A percentile compares a stretch with the other conserved stretches of the same genome.
phyloP scores from a whole-genome alignment of 1,140 invertebrate genomes.

The Drosophila azteca region DNA sequence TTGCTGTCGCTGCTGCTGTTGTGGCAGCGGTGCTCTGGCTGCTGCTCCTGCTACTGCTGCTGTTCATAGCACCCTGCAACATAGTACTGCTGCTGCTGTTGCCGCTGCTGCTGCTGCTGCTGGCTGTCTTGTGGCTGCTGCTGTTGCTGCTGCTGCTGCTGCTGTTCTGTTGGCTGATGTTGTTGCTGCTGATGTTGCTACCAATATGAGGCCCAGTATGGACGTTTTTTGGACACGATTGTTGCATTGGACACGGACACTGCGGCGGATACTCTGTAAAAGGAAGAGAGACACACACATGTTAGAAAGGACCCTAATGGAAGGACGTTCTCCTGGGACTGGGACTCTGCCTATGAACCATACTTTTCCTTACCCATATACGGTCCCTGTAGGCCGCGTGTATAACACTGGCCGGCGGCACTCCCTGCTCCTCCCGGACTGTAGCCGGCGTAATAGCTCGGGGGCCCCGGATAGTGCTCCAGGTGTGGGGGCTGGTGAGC shows the following conservation, averaged over 20 bases:
- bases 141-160: constrained; percentile 69
- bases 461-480: constrained; percentile 85
- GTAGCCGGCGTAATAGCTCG: constrained; percentile 88
- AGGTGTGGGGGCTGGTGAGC: constrained; percentile 69
- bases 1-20: constrained; percentile 41
- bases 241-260: constrained; percentile 93
- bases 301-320: neutral
- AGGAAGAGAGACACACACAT: neutral
- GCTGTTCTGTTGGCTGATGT: constrained; percentile 84
- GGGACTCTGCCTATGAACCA: constrained; percentile 59
- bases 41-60: constrained; percentile 58
- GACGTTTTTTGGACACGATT: constrained; percentile 98
- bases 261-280: constrained; percentile 86
- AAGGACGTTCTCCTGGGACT: constrained; percentile 22
- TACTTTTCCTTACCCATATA: constrained; percentile 87
- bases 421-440: constrained; percentile 85
- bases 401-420: constrained; percentile 85
- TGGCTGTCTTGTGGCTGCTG: neutral
- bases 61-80: constrained; percentile 59
- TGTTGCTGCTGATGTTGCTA: constrained; percentile 85
- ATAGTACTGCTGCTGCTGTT: constrained; percentile 50
- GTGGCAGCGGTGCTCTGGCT: constrained; percentile 49
- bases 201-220: constrained; percentile 98
- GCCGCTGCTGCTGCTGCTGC: constrained; percentile 43
- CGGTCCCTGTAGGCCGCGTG: constrained; percentile 89